Percentiles rank a stretch among this genome's conserved stretches.
Evolutionary conservation across 2,113 vertebrate species (phyloP).

Genomic region (Psephotus haematonotus): DNA sequence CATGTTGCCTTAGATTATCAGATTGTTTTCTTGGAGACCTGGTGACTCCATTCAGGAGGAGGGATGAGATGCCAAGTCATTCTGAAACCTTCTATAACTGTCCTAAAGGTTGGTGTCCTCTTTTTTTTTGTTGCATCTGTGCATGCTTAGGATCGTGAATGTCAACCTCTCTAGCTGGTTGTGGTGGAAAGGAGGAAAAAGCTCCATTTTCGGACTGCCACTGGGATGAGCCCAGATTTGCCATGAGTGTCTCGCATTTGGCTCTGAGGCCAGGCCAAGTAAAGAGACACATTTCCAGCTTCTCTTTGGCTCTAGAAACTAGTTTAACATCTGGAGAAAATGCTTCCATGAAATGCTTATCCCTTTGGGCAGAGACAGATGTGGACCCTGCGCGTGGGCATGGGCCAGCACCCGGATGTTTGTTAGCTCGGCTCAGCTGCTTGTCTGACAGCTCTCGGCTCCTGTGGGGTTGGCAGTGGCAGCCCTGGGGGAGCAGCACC

Average conservation of each 20-base stretch:
- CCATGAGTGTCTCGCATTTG: neutral
- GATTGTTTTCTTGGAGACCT: neutral
- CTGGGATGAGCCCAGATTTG: neutral
- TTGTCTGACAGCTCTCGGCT: rapidly evolving
- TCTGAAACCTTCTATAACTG: neutral
- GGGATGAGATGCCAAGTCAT: neutral
- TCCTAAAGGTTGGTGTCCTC: neutral
- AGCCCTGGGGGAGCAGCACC: neutral
- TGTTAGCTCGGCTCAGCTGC: neutral
- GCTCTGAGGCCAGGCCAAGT: neutral
- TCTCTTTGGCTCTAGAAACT: conserved; percentile 22
- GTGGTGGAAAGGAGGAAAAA: neutral
- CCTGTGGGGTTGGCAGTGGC: rapidly evolving
- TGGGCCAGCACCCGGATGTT: neutral
- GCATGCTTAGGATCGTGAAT: neutral
- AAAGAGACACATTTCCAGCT: neutral
- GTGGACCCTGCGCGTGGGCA: neutral
- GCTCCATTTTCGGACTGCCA: rapidly evolving
- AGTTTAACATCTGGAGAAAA: conserved; percentile 50
- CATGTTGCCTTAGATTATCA: neutral
- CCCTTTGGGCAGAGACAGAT: conserved; percentile 45
- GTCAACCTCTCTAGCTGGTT: neutral
- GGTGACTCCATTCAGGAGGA: neutral
- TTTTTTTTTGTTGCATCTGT: neutral
- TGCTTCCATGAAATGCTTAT: neutral